phyloP scores from a whole-genome alignment of 2,113 vertebrate genomes.

The Catagonus wagneri region DNA sequence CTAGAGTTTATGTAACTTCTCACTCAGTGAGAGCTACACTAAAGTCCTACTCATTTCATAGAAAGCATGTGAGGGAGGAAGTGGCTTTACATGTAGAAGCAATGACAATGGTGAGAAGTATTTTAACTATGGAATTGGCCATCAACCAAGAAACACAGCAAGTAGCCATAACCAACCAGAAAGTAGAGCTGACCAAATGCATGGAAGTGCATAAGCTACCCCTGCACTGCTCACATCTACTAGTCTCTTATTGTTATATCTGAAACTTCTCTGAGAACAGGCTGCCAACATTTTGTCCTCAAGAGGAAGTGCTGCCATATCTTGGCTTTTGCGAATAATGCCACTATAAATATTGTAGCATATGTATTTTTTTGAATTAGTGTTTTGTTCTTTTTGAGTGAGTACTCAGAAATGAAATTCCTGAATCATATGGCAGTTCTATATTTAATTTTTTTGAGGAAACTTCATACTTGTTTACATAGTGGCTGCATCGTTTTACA shows the following conservation, averaged over 20 bases:
- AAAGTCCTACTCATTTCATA: neutral
- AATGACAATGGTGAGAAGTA: neutral
- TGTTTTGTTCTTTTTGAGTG: neutral
- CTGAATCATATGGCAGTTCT: neutral
- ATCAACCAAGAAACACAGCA: neutral
- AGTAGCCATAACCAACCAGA: neutral
- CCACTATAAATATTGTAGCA: neutral
- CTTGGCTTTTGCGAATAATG: neutral
- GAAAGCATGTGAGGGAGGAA: neutral
- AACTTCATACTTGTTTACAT: neutral
- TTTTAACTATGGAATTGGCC: neutral
- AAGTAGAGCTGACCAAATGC: neutral
- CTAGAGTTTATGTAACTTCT: neutral
- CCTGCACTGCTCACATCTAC: neutral
- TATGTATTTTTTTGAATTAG: neutral
- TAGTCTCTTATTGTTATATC: neutral
- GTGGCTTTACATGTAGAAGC: neutral
- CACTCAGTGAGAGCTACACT: neutral
- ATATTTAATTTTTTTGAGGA: neutral
- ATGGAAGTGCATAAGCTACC: neutral
- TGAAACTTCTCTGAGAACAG: neutral
- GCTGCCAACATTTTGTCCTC: neutral
- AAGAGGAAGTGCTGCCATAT: neutral
- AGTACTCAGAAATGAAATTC: neutral
- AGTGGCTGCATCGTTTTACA: neutral